Evolutionary conservation across 2,113 vertebrate genomes (phyloP), one percentile per base, ranked within the genome.

Genomic region (Pyxicephalus adspersus): DNA sequence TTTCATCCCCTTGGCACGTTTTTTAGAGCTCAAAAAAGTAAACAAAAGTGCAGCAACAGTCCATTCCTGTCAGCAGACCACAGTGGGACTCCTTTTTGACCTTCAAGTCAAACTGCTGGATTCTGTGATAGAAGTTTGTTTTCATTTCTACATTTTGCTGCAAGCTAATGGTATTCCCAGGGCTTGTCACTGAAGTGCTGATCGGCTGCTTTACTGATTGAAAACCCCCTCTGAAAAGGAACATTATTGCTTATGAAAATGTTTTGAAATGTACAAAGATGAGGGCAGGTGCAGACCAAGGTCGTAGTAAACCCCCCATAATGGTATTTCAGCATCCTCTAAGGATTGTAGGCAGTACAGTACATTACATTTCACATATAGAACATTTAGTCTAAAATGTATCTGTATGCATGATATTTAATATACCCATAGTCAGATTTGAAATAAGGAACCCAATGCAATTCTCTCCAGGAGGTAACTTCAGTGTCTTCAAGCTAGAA

Each of bases 111-210:
- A 83, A 68, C 23, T 84, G 85, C 81, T 85, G 86, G 15, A 88
- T 87, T 87, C 87, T 85, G 85, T 86, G 83, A 85, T 84, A 84
- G 60, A 52, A 65, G 38, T 76, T 51, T 80, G 64, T 80, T 80
- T 58, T 70, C 19, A 58, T 58, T 67, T 80, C 29, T 67, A 4
- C 63, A 45, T 80, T 20, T 70, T 64, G 38, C 60, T 52, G 74
- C 19, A 73, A 57, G 70, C 70, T 73, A 57, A 73, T 73, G 28
- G 61, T 65, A 76, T 64, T 54, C 54, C 25, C 64, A 86, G 86
- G 86, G 81, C 87, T 87, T 84, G 88, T 87, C 85, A 85, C 86
- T 60, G 5, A 85, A 84, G 89, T 92, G 91, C 89, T 92, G 91
- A 89, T 93, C 86, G 83, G 87, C 89, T 70, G 45, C 29, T 34